Evolutionary conservation across 2,888 invertebrate species (phyloP), one percentile per base, ranked within the genome.

Genomic region (Xanthia icteritia): DNA sequence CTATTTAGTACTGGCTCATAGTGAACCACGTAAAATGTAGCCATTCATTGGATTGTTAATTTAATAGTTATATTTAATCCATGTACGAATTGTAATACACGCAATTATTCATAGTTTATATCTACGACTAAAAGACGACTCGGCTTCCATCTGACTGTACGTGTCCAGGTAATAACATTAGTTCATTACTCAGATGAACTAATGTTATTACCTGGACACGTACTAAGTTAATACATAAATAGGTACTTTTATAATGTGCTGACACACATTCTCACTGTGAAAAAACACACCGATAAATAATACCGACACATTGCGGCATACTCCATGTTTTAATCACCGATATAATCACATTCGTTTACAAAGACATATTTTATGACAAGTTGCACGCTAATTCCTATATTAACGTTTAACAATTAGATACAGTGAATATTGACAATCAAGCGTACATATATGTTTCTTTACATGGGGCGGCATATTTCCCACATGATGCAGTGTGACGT

Each of bases 401-500:
- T 86, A 86, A 81, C 83, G 81, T 71, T 86, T 83, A 88, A 60
- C 86, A 84, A 88, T 89, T 88, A 84, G 72, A 82, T 79, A 84
- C 74, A 84, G 82, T 70, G 73, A 88, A 86, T 84, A 88, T 80
- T 82, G 81, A 77, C 82, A 86, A 77, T 85, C 81, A 77, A 77
- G 70, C 80, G 81, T 86, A 76, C 79, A 83, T 79, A 80, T 84
- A 86, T 82, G 78, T 86, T 90, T 89, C 90, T 89, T 89, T 91
- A 88, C 86, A 85, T 82, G 88, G 87, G 75, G 73, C 77, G 85
- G 87, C 89, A 92, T 91, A 89, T 92, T 92, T 92, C 92, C 88
- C 92, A 92, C 89, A 91, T 92, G 91, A 91, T 89, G 87, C 84
- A 73, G 84, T 91, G 87, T 90, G 88, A 89, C 89, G 83, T 86